Evolutionary conservation across 92 coral and sea anemone genomes (phyloP).

Genomic region (Porites lobata): DNA sequence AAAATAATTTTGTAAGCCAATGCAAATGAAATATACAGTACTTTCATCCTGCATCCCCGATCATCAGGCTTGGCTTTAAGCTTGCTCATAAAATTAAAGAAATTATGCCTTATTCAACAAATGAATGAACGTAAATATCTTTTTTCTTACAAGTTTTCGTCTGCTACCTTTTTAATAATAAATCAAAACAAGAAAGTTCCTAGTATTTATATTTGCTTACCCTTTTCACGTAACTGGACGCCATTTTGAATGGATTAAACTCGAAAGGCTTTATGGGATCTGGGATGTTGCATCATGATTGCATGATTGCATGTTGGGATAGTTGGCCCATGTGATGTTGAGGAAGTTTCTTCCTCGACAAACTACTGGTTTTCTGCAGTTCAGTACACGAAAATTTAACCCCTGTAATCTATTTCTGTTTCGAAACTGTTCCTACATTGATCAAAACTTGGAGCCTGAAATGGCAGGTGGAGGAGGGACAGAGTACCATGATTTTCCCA

Average conservation of each 20-base stretch:
- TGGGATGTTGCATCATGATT: slow-evolving; percentile 24
- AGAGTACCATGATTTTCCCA: slow-evolving; percentile 92
- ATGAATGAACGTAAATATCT: background rate
- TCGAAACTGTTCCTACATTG: slow-evolving; percentile 52
- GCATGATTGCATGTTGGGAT: slow-evolving; percentile 40
- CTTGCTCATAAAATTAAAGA: background rate
- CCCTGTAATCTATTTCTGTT: background rate
- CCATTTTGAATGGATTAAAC: slow-evolving; percentile 81
- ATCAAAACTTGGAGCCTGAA: slow-evolving; percentile 30
- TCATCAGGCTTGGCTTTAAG: background rate
- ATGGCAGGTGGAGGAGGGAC: slow-evolving; percentile 83
- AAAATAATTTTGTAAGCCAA: too few relatives aligned
- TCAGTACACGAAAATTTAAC: background rate
- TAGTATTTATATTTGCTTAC: slow-evolving; percentile 45
- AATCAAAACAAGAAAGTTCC: background rate
- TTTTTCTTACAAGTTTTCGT: background rate
- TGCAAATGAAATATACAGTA: too few relatives aligned
- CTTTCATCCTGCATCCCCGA: too few relatives aligned
- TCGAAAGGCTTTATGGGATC: slow-evolving; percentile 52
- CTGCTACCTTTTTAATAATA: too few relatives aligned
- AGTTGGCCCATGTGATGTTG: background rate
- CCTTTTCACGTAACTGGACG: slow-evolving; percentile 89
- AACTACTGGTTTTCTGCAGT: background rate
- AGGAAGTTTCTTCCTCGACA: slow-evolving; percentile 6
- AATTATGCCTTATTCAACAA: background rate